Evolutionary conservation across 2,797 vertebrate species (phyloP).

Genomic region (Antrozous pallidus): DNA sequence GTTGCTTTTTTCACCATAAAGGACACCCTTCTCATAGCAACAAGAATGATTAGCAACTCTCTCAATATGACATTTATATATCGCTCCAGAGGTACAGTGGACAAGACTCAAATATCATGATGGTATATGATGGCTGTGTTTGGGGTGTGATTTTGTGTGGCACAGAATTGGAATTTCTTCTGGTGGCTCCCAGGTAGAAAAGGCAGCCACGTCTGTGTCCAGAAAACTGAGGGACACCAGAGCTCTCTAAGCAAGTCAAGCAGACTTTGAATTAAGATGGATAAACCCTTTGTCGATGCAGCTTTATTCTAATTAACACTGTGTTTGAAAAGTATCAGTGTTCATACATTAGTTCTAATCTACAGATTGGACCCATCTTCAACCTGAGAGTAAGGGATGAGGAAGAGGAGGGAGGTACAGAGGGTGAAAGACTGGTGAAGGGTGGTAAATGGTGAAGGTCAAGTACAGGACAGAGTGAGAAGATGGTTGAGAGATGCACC

Average conservation of each 20-base stretch:
- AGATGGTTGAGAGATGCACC: fast-evolving
- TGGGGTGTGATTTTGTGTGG: background rate
- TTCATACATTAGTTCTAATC: background rate
- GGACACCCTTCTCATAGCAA: background rate
- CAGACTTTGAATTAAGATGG: background rate
- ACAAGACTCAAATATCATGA: background rate
- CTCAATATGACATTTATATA: background rate
- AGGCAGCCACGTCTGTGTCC: background rate
- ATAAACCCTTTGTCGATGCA: background rate
- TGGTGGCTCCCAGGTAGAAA: background rate
- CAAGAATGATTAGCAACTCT: background rate
- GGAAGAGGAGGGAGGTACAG: background rate
- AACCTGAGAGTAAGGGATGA: background rate
- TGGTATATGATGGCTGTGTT: background rate
- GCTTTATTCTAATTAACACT: background rate
- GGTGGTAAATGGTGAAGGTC: background rate
- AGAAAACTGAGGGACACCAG: background rate
- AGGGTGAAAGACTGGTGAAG: background rate
- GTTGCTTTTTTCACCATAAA: background rate
- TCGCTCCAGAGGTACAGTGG: background rate
- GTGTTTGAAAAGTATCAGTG: background rate
- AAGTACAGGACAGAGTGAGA: background rate
- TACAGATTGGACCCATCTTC: background rate
- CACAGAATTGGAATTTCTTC: background rate
- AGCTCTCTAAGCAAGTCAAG: background rate